Evolutionary conservation across 2,888 invertebrate genomes (phyloP).

Genomic region (Sialis lutaria): DNA sequence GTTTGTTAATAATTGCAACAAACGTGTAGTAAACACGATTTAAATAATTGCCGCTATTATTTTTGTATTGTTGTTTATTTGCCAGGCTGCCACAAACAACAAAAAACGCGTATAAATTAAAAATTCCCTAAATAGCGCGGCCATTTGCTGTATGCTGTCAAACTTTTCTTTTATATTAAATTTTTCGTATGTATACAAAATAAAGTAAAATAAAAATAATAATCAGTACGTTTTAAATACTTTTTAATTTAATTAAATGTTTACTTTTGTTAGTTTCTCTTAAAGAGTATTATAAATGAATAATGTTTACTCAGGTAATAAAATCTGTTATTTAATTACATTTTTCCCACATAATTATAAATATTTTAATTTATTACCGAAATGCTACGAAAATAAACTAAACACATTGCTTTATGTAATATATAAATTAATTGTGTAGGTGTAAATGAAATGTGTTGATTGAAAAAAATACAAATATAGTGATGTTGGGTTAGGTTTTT

Average conservation of each 20-base stretch:
- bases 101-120: background rate
- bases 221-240: background rate
- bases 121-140: conserved; percentile 5
- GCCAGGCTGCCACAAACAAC: background rate
- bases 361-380: no score
- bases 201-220: background rate
- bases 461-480: no score
- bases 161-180: conserved; percentile 9
- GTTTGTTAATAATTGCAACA: no score
- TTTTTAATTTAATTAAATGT: background rate
- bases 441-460: no score
- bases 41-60: no score
- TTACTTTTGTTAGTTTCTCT: background rate
- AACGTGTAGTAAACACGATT: no score
- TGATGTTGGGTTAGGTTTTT: background rate
- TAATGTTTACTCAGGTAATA: background rate
- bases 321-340: no score
- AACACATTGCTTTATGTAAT: no score
- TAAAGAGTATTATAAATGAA: background rate
- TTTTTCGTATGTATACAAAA: conserved; percentile 2
- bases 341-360: no score
- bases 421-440: no score
- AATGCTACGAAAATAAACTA: no score
- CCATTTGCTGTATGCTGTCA: conserved; percentile 12
- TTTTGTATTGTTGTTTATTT: background rate